These are phyloP conservation scores for Gastracanthus pulcherrimus DNA, from an alignment of 2,888 invertebrate genomes.

Conservation along the genomic window DNA sequence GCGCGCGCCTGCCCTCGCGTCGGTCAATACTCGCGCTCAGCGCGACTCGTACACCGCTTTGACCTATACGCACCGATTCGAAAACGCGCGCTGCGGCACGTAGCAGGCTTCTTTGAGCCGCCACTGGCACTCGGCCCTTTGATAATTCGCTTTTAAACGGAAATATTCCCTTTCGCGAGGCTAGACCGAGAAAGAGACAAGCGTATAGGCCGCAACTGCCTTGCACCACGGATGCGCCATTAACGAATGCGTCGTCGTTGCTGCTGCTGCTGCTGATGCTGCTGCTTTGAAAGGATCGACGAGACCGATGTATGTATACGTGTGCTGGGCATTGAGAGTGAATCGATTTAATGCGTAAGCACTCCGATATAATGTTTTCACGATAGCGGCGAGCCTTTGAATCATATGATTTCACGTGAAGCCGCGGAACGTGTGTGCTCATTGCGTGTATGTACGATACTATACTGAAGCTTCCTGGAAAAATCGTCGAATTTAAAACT, in stretches of 20 bases:
- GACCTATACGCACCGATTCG: not conserved
- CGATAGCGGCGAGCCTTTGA: not conserved
- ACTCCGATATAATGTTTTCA: not conserved
- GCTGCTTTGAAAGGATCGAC: slow-evolving; percentile 7
- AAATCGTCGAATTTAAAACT: too few species aligned
- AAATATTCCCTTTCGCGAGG: slow-evolving; percentile 31
- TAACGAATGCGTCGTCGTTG: not conserved
- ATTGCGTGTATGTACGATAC: too few species aligned
- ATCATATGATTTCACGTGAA: too few species aligned
- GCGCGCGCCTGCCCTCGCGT: not conserved
- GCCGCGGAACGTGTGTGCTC: too few species aligned
- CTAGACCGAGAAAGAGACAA: too few species aligned
- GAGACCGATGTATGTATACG: not conserved
- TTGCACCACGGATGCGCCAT: not conserved
- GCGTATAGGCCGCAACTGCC: not conserved
- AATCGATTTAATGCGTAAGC: not conserved
- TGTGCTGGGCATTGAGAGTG: too few species aligned
- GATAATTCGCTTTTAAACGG: slow-evolving; percentile 31
- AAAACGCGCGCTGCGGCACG: not conserved
- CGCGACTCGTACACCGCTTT: not conserved
- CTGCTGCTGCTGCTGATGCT: too few species aligned
- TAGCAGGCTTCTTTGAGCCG: slow-evolving; percentile 24
- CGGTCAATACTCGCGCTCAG: slow-evolving; percentile 16
- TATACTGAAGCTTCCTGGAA: too few species aligned
- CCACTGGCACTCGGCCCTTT: not conserved